Conservation (phyloP, 2,888 invertebrate genomes). For the Synergus itoensis region DNA sequence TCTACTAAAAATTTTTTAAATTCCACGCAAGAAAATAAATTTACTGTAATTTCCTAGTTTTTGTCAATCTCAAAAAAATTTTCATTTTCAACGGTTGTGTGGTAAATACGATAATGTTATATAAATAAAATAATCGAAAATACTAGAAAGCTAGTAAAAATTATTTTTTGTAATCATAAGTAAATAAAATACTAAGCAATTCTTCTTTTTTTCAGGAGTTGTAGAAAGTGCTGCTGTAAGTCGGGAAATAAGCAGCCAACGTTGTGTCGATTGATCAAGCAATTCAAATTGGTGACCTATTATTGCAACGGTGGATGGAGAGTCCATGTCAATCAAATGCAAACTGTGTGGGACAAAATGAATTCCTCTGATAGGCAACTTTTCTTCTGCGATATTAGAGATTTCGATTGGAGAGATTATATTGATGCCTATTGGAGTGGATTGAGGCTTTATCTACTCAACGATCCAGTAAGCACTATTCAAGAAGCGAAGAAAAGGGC, state of each 20-base stretch:
- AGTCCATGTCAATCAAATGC: slow-evolving; percentile 57
- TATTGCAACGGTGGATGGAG: slow-evolving; percentile 55
- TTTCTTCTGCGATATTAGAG: slow-evolving; percentile 65
- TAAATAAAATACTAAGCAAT: background rate
- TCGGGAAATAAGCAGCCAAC: background rate
- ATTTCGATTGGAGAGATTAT: slow-evolving; percentile 62
- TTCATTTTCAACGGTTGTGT: too few relatives aligned
- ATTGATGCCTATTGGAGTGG: slow-evolving; percentile 54
- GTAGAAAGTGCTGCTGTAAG: slow-evolving; percentile 5
- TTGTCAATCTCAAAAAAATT: too few relatives aligned
- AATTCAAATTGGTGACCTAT: slow-evolving; percentile 6
- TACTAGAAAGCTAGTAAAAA: background rate
- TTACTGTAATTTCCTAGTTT: too few relatives aligned
- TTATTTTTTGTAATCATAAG: background rate
- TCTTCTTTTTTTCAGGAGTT: background rate
- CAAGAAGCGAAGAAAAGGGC: slow-evolving; percentile 44
- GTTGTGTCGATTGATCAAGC: background rate
- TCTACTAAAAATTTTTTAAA: too few relatives aligned
- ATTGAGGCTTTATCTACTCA: slow-evolving; percentile 55
- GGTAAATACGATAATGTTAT: background rate
- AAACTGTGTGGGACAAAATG: slow-evolving; percentile 60
- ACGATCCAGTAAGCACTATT: slow-evolving; percentile 58
- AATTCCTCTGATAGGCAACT: slow-evolving; percentile 59
- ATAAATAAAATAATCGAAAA: background rate
- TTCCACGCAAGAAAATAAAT: too few relatives aligned